phyloP scores from a whole-genome alignment of 2,113 vertebrate species.

The Canis aureus region DNA sequence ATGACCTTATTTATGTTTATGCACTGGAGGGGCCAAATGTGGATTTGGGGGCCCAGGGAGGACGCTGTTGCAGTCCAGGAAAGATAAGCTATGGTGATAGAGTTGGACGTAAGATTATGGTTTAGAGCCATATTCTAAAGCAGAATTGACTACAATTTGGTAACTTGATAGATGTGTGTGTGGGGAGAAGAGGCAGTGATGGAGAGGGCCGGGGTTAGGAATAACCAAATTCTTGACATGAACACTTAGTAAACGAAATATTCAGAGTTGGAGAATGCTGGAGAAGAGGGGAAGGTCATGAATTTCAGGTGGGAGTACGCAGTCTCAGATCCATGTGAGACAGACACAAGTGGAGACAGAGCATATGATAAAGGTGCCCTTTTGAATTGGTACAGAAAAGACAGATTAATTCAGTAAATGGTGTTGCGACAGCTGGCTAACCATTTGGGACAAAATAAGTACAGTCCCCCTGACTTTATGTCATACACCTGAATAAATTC shows the following conservation, averaged over 20 bases:
- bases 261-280: not conserved
- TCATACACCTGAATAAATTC: not conserved
- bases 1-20: not conserved
- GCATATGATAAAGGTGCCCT: not conserved
- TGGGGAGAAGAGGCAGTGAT: not conserved
- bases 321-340: not conserved
- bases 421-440: not conserved
- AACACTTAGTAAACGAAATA: not conserved
- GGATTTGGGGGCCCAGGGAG: not conserved
- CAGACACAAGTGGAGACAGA: not conserved
- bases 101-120: not conserved
- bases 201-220: not conserved
- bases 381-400: not conserved
- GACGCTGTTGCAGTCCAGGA: not conserved
- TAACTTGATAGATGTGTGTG: not conserved
- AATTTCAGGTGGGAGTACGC: not conserved
- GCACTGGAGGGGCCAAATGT: too few relatives aligned
- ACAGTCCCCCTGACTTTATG: not conserved
- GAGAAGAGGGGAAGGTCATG: not conserved
- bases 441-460: not conserved
- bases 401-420: not conserved
- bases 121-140: not conserved
- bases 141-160: not conserved
- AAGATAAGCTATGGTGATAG: not conserved
- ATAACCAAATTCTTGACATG: not conserved